Evolutionary conservation across 2,113 vertebrate genomes (phyloP).

Genomic region (Gobiocypris rarus): DNA sequence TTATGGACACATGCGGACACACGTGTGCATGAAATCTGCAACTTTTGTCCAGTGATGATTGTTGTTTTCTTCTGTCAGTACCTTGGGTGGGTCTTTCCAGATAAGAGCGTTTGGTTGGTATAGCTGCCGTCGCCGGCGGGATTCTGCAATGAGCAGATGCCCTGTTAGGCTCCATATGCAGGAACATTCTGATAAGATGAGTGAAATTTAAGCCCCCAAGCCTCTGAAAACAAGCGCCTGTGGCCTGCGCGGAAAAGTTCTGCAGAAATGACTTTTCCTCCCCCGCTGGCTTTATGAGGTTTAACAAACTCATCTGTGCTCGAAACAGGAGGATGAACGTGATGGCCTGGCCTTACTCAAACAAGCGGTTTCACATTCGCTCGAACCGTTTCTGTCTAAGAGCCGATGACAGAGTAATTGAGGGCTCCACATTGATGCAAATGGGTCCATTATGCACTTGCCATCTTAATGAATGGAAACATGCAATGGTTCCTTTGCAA

Average conservation of each 20-base stretch:
- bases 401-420: constrained; percentile 33
- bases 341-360: constrained; percentile 4
- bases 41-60: constrained; percentile 23
- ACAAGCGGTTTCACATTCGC: neutral
- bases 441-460: constrained; percentile 21
- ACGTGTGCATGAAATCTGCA: neutral
- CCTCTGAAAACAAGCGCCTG: constrained; percentile 20
- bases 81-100: constrained; percentile 10
- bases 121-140: neutral
- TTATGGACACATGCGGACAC: neutral
- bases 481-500: neutral
- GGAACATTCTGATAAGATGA: constrained; percentile 43
- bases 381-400: neutral
- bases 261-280: constrained; percentile 37
- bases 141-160: constrained; percentile 12
- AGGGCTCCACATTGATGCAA: constrained; percentile 11
- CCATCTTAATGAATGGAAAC: constrained; percentile 24
- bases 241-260: constrained; percentile 1
- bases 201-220: constrained; percentile 43
- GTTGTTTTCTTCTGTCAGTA: constrained; percentile 9
- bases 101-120: constrained; percentile 28
- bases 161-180: constrained; percentile 15
- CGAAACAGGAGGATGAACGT: neutral
- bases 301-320: constrained; percentile 40
- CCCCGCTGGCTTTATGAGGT: constrained; percentile 28